Conservation (phyloP, 2,888 invertebrate species). For the Drosophila parthenogenetica region DNA sequence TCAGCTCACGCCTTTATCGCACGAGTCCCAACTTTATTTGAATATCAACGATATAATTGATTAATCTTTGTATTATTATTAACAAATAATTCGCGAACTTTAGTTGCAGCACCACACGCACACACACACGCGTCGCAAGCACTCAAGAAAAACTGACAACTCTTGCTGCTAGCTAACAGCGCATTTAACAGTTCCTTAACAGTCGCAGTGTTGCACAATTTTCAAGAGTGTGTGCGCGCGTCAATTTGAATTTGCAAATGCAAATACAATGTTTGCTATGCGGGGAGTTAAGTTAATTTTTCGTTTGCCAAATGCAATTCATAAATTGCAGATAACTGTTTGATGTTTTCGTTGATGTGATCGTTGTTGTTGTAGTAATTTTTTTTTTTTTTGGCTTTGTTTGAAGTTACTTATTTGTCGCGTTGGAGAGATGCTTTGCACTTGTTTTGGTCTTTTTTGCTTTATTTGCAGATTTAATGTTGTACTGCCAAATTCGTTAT, state of each 20-base stretch:
- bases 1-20: constrained; percentile 24
- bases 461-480: constrained; percentile 70
- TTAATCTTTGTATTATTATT: constrained; percentile 33
- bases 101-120: constrained; percentile 55
- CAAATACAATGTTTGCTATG: constrained; percentile 14
- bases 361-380: not conserved
- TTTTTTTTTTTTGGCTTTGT: constrained; percentile 36
- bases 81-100: constrained; percentile 44
- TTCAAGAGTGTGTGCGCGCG: constrained; percentile 17
- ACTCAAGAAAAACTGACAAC: constrained; percentile 63
- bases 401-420: constrained; percentile 66
- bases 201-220: constrained; percentile 49
- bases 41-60: constrained; percentile 4
- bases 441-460: constrained; percentile 75
- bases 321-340: constrained; percentile 49
- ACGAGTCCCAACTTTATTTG: constrained; percentile 29
- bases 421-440: constrained; percentile 46
- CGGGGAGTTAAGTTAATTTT: constrained; percentile 4
- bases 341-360: constrained; percentile 8
- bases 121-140: constrained; percentile 64
- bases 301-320: not conserved
- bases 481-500: constrained; percentile 60
- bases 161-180: constrained; percentile 58
- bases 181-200: constrained; percentile 41
- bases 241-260: constrained; percentile 25